Base-by-base conservation (phyloP, 2,797 vertebrate genomes). In the Aulostomus chinensis region DNA sequence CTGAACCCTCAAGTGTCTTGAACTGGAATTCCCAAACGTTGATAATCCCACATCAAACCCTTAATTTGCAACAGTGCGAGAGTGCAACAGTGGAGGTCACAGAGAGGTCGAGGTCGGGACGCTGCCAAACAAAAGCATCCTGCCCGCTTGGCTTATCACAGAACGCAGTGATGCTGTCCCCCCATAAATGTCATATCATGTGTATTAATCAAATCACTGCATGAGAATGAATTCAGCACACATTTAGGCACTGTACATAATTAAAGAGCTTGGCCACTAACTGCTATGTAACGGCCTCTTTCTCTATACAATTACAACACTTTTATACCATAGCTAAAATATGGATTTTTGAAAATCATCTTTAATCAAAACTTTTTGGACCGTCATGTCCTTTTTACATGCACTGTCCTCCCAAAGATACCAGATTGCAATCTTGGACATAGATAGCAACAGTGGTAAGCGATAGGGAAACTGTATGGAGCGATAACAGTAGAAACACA, bases 91-190 rank as follows among this genome's bases (percentile, higher is more conserved):
- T 21, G 15, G 71, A 81, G 81, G 81, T 85, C 58, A 73, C 0
- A 4, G 51, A 73, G 67, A 78, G 78, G 81, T 73, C 41, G 40
- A 58, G 56, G 5, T 39, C 40, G 22, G 51, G 60, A 75, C 59
- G 31, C 63, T 30, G 43, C 45, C 35, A 58, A 83, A 87, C 76
- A 84, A 85, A 81, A 66, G 62, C 47, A 2, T 21, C 40, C 40
- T 29, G 58, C 59, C 54, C 31, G 18, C 28, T 18, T 39, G 13
- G 55, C 58, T 78, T 62, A 77, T 78, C 38, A 12, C 31, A 78
- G 45, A 71, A 68, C 35, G 24, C 62, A 55, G 46, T 39, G 55
- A 76, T 73, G 63, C 57, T 36, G 41, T 59, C 50, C 49, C 50
- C 32, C 34, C 9, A 43, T 64, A 41, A 71, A 73, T 56, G 55